phyloP scores from a whole-genome alignment of 2,113 vertebrate species.

The Entosphenus tridentatus region DNA sequence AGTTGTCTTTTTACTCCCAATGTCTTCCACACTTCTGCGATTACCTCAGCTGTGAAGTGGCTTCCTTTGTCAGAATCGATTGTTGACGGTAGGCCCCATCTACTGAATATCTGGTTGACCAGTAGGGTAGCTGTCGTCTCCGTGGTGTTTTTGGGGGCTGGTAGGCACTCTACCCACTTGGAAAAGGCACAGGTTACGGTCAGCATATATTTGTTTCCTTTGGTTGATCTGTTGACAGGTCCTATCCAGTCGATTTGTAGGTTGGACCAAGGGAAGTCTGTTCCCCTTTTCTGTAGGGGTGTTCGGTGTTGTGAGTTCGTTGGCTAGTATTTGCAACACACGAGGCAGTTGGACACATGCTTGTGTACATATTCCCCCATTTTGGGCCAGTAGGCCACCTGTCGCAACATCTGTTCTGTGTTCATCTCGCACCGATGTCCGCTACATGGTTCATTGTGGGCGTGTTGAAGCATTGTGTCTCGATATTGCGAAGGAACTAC shows the following conservation, averaged over 20 bases:
- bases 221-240: constrained; percentile 10
- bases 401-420: constrained; percentile 5
- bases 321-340: constrained; percentile 10
- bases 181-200: too few species aligned
- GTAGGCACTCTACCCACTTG: too few species aligned
- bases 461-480: constrained; percentile 1
- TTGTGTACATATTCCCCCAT: too few species aligned
- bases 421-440: constrained; percentile 2
- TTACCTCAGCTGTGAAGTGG: constrained; percentile 2
- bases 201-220: too few species aligned
- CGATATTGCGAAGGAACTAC: constrained; percentile 5
- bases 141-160: neutral
- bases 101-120: too few species aligned
- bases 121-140: too few species aligned
- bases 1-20: neutral
- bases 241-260: constrained; percentile 1
- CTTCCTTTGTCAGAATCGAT: too few species aligned
- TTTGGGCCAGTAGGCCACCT: neutral
- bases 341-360: constrained; percentile 1
- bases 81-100: too few species aligned
- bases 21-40: constrained; percentile 7
- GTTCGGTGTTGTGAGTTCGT: constrained; percentile 7
- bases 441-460: constrained; percentile 7
- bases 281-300: constrained; percentile 5
- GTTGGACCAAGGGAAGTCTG: constrained; percentile 3